A percentile compares a stretch with the other conserved stretches of the same genome.
phyloP scores from a whole-genome alignment of 2,113 vertebrate species.

The Oncorhynchus keta region DNA sequence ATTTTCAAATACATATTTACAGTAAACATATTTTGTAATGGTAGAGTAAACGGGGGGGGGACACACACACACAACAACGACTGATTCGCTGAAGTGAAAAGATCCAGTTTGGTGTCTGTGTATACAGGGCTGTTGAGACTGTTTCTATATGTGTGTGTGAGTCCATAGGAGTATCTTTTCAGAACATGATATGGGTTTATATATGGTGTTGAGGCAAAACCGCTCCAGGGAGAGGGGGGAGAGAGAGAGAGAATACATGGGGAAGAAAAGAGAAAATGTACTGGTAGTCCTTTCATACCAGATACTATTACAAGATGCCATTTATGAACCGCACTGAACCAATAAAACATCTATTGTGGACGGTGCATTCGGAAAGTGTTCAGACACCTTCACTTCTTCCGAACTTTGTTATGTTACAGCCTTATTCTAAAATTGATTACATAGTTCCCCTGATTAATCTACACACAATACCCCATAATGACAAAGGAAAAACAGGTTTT shows the following conservation, averaged over 20 bases:
- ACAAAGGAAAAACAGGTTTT: no score
- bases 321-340: not conserved
- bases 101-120: conserved; percentile 23
- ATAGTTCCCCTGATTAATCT: no score
- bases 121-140: not conserved
- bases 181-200: conserved; percentile 23
- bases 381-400: no score
- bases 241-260: not conserved
- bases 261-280: not conserved
- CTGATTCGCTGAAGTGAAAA: conserved; percentile 32
- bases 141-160: not conserved
- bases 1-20: conserved; percentile 87
- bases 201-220: conserved; percentile 25
- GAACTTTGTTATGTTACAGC: no score
- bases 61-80: not conserved
- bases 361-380: no score
- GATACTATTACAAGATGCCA: not conserved
- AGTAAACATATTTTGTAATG: conserved; percentile 76
- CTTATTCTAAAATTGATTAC: no score
- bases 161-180: not conserved
- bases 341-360: no score
- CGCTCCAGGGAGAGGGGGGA: conserved; percentile 10
- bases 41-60: conserved; percentile 40
- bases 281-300: conserved; percentile 20
- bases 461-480: no score